These are phyloP conservation scores for Caenorhabditis tropicalis DNA, from an alignment of 1,140 invertebrate genomes.

Conservation along the genomic window DNA sequence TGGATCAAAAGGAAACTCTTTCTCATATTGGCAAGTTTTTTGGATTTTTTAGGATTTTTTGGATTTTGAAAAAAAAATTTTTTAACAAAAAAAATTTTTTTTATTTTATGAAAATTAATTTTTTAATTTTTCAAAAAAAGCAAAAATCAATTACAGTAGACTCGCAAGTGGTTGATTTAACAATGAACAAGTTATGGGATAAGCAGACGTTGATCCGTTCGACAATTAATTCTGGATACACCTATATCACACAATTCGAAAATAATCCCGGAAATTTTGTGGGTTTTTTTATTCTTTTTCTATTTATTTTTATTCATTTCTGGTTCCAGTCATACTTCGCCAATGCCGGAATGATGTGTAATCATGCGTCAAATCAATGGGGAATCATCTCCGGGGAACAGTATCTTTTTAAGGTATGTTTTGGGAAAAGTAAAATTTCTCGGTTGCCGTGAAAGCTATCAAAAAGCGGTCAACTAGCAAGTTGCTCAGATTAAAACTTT, in stretches of 20 bases:
- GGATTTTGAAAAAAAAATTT: too few relatives aligned
- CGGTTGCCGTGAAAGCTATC: too few relatives aligned
- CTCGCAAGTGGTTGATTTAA: constrained; percentile 68
- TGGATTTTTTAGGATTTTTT: too few relatives aligned
- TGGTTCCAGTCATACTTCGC: constrained; percentile 71
- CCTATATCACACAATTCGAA: constrained; percentile 72
- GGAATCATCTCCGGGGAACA: constrained; percentile 72
- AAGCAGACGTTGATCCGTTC: constrained; percentile 71
- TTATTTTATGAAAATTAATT: too few relatives aligned
- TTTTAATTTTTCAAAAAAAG: too few relatives aligned
- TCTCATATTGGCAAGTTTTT: constrained; percentile 63
- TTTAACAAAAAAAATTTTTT: too few relatives aligned
- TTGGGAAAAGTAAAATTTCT: not conserved
- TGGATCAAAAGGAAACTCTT: constrained; percentile 70
- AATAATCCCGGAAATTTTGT: constrained; percentile 72
- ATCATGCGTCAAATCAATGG: constrained; percentile 71
- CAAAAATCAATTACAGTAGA: constrained; percentile 65
- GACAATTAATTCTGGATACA: constrained; percentile 70
- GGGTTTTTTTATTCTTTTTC: not conserved
- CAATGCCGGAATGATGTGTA: constrained; percentile 68
- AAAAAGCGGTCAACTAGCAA: too few relatives aligned
- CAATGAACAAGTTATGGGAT: constrained; percentile 65
- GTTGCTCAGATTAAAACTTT: too few relatives aligned
- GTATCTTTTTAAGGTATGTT: constrained; percentile 63
- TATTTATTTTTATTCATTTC: not conserved